These are phyloP conservation scores for Clostera curtula DNA, from an alignment of 2,888 invertebrate species.

Conservation along the genomic window DNA sequence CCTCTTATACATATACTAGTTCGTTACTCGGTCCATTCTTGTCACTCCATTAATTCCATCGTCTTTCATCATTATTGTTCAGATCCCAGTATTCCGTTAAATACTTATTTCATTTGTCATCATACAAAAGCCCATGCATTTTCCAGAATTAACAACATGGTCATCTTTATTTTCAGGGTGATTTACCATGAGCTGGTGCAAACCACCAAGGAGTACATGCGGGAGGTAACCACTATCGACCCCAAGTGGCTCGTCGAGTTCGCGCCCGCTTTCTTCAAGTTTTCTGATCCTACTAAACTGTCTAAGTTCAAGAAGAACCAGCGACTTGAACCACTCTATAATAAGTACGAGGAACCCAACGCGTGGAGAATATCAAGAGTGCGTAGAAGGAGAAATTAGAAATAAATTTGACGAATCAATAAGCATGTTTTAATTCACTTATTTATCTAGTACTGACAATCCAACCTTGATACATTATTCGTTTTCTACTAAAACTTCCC, in stretches of 20 bases:
- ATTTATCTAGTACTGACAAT: not conserved
- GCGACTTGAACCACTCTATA: constrained; percentile 96
- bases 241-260: constrained; percentile 99
- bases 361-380: constrained; percentile 99
- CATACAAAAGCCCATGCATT: too few relatives aligned
- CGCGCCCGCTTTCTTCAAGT: constrained; percentile 99
- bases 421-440: not conserved
- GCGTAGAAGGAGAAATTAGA: constrained; percentile 88
- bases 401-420: constrained; percentile 1
- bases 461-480: too few relatives aligned
- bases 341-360: constrained; percentile 99
- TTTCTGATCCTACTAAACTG: constrained; percentile 98
- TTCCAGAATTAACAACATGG: not conserved
- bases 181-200: constrained; percentile 99
- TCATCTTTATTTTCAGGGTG: constrained; percentile 77
- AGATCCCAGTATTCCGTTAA: too few relatives aligned
- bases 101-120: too few relatives aligned
- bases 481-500: too few relatives aligned
- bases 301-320: constrained; percentile 99
- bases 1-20: too few relatives aligned
- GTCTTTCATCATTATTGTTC: too few relatives aligned
- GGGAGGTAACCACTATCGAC: constrained; percentile 97
- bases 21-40: too few relatives aligned
- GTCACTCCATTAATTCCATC: too few relatives aligned
- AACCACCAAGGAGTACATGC: constrained; percentile 99